Percentiles rank a stretch among this genome's conserved stretches.
Conservation (phyloP, 1,140 invertebrate species). For the Arctopsyche grandis region DNA sequence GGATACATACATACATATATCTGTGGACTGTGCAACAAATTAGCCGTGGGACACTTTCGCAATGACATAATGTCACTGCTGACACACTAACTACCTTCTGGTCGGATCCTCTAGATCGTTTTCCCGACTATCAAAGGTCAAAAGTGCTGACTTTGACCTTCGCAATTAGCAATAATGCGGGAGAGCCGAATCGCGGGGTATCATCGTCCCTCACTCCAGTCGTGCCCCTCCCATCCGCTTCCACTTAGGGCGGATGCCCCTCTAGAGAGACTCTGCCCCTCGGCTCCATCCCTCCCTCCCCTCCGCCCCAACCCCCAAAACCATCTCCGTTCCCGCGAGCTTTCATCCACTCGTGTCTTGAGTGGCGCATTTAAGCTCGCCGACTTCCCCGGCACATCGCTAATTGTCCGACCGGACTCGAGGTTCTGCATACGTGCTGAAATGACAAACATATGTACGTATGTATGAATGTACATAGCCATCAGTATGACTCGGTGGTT, state of each 20-base stretch:
- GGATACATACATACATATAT: no score
- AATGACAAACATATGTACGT: not conserved
- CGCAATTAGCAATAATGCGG: constrained; percentile 4
- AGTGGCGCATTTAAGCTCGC: constrained; percentile 37
- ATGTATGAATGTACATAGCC: not conserved
- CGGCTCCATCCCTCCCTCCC: no score
- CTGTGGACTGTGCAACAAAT: no score
- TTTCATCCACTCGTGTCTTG: constrained; percentile 29
- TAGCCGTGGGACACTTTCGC: no score
- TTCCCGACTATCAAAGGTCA: not conserved
- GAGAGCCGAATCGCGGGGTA: not conserved
- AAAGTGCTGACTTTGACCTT: not conserved
- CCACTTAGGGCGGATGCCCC: not conserved
- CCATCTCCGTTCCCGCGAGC: not conserved
- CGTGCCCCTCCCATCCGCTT: no score
- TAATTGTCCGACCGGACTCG: constrained; percentile 30
- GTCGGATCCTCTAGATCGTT: no score
- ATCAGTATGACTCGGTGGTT: no score
- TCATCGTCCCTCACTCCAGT: no score
- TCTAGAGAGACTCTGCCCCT: no score
- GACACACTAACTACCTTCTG: not conserved
- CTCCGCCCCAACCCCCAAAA: no score
- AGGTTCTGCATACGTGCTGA: not conserved
- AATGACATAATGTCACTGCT: not conserved
- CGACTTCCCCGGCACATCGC: not conserved